Conservation (phyloP, 1,140 invertebrate genomes). For the Microplitis mediator region DNA sequence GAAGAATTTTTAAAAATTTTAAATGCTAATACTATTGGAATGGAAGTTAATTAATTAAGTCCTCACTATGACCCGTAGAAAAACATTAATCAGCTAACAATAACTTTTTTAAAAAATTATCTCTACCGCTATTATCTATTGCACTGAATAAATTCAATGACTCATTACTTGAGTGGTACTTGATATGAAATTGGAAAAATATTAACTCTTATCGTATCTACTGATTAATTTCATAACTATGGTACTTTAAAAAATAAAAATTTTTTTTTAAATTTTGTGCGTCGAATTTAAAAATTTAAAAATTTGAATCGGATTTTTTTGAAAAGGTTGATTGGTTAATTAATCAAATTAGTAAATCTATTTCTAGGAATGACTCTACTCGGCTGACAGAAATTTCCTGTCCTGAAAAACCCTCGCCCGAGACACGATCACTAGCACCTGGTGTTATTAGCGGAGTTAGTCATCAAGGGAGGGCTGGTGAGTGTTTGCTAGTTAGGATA, state of each 20-base stretch:
- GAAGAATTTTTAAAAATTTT: too few species aligned
- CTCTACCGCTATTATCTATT: too few species aligned
- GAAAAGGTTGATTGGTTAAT: neutral
- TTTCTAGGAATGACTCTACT: neutral
- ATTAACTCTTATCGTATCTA: neutral
- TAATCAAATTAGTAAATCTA: neutral
- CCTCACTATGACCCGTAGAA: too few species aligned
- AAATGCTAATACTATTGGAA: too few species aligned
- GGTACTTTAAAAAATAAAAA: neutral
- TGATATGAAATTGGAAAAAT: slow-evolving; percentile 33
- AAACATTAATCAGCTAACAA: too few species aligned
- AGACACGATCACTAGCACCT: neutral
- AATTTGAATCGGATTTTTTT: neutral
- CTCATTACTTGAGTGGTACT: neutral
- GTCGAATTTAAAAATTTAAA: neutral
- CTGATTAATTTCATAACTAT: neutral
- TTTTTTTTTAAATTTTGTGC: neutral
- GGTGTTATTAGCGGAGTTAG: slow-evolving; percentile 17
- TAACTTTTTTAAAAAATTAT: too few species aligned
- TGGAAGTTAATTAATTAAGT: too few species aligned
- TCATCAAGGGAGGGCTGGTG: slow-evolving; percentile 41
- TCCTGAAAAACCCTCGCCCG: neutral
- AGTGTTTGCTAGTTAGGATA: slow-evolving; percentile 58
- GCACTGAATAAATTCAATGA: neutral
- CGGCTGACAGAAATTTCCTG: neutral